These are phyloP conservation scores for Marasmarcha lunaedactyla DNA, from an alignment of 2,888 invertebrate species.

Conservation along the genomic window DNA sequence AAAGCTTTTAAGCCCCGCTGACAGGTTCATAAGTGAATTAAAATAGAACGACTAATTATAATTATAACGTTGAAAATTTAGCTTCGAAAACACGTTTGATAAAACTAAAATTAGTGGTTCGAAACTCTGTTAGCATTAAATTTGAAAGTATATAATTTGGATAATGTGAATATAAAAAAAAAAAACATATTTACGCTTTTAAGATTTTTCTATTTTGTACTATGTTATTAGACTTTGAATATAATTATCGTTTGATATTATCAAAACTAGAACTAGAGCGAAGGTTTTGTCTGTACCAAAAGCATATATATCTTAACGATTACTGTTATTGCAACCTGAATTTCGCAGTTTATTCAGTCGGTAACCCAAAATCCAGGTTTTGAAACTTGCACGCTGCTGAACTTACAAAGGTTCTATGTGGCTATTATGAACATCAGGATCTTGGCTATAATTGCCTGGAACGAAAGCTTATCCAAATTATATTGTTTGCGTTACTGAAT, in stretches of 20 bases:
- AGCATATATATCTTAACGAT: slow-evolving; percentile 1
- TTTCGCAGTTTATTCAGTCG: slow-evolving; percentile 18
- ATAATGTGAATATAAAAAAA: no score
- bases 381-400: slow-evolving; percentile 14
- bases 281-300: not conserved
- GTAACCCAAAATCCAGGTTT: slow-evolving; percentile 21
- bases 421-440: not conserved
- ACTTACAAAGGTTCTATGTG: slow-evolving; percentile 5
- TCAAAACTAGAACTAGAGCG: no score
- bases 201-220: no score
- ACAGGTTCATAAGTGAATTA: slow-evolving; percentile 1
- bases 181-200: no score
- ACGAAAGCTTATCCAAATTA: not conserved
- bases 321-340: not conserved
- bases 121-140: no score
- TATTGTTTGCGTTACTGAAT: no score
- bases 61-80: not conserved
- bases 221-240: no score
- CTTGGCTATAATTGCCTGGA: not conserved
- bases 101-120: no score
- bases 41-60: not conserved
- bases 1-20: slow-evolving; percentile 1
- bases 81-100: no score
- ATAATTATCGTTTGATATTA: no score
- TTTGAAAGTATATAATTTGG: no score